Evolutionary conservation across 1,140 invertebrate genomes (phyloP).

Genomic region (Phenacoccus solenopsis): DNA sequence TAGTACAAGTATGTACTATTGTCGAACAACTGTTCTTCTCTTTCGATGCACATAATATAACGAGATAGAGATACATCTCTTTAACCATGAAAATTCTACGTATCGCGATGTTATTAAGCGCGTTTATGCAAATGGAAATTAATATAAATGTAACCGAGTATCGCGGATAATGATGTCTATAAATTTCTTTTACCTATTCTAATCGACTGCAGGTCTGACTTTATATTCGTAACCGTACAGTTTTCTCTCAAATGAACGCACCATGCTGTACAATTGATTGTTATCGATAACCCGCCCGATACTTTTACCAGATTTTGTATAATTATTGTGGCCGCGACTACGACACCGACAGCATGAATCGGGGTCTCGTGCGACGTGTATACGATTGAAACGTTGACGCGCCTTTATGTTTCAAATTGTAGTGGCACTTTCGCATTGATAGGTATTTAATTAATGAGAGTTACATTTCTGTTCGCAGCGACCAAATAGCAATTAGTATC

Average conservation of each 20-base stretch:
- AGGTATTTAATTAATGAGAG: no score
- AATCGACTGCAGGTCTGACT: background rate
- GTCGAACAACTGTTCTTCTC: slow-evolving; percentile 13
- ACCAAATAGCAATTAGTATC: no score
- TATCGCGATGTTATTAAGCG: slow-evolving; percentile 16
- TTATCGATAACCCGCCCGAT: background rate
- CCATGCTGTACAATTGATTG: background rate
- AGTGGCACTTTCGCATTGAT: no score
- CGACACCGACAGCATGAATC: no score
- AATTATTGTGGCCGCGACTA: no score
- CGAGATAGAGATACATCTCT: slow-evolving; percentile 12
- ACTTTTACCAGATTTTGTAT: no score
- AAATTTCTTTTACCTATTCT: slow-evolving; percentile 7
- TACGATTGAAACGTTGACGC: no score
- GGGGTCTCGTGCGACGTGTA: no score
- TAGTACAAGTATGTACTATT: slow-evolving; percentile 14
- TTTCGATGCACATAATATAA: slow-evolving; percentile 1
- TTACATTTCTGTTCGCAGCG: no score
- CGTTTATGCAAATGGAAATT: slow-evolving; percentile 16
- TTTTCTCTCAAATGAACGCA: background rate
- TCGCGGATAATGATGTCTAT: slow-evolving; percentile 14
- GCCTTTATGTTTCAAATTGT: no score
- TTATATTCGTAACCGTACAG: background rate
- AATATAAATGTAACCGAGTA: slow-evolving; percentile 18
- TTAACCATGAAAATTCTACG: slow-evolving; percentile 15